Conservation (phyloP, 2,113 vertebrate genomes). For the Piprites chloris region DNA sequence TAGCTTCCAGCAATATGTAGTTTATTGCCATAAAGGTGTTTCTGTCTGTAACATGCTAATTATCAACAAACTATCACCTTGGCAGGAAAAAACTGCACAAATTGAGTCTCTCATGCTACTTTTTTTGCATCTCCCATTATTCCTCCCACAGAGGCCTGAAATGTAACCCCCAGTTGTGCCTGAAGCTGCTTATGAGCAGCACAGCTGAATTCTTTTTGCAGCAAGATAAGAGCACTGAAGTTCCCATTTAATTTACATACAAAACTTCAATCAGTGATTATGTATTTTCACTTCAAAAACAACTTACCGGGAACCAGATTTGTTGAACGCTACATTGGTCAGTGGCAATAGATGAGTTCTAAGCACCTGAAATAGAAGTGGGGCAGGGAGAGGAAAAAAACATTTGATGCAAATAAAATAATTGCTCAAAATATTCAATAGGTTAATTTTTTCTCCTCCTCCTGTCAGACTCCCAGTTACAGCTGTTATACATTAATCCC, state of each 20-base stretch:
- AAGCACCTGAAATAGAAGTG: constrained; percentile 74
- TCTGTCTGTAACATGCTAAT: neutral
- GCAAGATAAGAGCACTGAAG: neutral
- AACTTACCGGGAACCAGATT: constrained; percentile 91
- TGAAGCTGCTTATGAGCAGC: neutral
- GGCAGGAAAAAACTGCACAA: neutral
- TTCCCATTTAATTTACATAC: neutral
- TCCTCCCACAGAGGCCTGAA: neutral
- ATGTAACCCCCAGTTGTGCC: neutral
- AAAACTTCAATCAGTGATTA: neutral
- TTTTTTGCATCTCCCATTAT: neutral
- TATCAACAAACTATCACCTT: neutral
- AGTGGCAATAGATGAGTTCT: constrained; percentile 89
- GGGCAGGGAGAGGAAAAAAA: neutral
- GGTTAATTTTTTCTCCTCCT: neutral
- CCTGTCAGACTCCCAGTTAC: neutral
- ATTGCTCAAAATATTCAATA: neutral
- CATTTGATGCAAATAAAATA: neutral
- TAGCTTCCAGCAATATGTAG: neutral
- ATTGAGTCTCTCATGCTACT: neutral
- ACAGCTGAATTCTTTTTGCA: neutral
- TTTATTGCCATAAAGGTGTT: neutral
- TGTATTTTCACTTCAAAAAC: neutral
- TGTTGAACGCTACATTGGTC: constrained; percentile 96
- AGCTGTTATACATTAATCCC: neutral